Evolutionary conservation across 53 echinoderm and acorn worm species (phyloP).

Genomic region (Pentamera pediparva): DNA sequence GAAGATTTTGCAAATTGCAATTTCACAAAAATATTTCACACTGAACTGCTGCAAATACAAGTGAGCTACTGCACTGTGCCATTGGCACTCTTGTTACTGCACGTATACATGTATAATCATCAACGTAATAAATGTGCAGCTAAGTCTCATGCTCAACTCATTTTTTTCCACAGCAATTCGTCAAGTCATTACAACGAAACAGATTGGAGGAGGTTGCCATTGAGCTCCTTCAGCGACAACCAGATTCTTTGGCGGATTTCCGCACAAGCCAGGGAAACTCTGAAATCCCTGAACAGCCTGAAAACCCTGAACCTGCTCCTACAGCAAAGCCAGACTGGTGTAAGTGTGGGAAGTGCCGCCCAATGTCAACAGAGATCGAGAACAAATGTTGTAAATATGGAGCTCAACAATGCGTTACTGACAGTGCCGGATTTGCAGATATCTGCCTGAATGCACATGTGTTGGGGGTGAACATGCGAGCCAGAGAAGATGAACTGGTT

Average conservation of each 20-base stretch:
- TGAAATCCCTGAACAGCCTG: neutral
- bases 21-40: too few relatives aligned
- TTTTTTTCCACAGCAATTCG: neutral
- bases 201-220: neutral
- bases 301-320: neutral
- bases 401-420: neutral
- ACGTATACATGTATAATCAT: too few relatives aligned
- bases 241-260: neutral
- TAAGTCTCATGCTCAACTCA: too few relatives aligned
- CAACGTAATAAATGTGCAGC: too few relatives aligned
- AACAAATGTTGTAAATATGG: slow-evolving; percentile 1
- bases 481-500: slow-evolving; percentile 1
- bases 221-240: neutral
- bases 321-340: neutral
- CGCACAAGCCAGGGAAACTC: too few relatives aligned
- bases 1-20: too few relatives aligned
- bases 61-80: too few relatives aligned
- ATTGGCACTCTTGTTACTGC: too few relatives aligned
- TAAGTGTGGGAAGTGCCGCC: neutral
- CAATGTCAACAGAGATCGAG: neutral
- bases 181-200: neutral
- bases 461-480: neutral
- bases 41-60: too few relatives aligned
- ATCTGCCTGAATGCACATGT: slow-evolving; percentile 14
- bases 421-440: neutral